Conservation (phyloP, 2,113 vertebrate genomes). For the Dipodomys merriami region DNA sequence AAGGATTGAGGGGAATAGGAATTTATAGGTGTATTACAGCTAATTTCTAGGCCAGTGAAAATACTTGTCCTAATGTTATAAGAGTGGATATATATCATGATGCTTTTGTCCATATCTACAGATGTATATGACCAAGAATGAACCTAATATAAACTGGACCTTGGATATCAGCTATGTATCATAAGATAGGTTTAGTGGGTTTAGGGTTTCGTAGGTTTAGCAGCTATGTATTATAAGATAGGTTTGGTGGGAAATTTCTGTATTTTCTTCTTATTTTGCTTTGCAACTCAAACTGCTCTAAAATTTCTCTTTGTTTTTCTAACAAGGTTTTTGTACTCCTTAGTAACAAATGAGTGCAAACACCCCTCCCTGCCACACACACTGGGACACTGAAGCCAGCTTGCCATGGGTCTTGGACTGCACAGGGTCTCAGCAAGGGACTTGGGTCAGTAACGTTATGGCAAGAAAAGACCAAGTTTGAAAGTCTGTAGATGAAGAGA, state of each 20-base stretch:
- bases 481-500: neutral
- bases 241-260: neutral
- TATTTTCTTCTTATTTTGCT: neutral
- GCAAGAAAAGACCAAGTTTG: neutral
- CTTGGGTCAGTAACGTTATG: neutral
- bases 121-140: neutral
- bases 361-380: too few relatives aligned
- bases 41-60: neutral
- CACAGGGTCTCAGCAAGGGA: neutral
- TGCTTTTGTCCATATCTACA: neutral
- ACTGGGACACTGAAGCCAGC: neutral
- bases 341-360: slow-evolving; percentile 32
- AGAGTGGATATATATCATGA: neutral
- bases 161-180: neutral
- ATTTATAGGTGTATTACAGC: neutral
- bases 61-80: neutral
- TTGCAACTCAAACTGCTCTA: neutral
- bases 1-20: neutral
- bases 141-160: neutral
- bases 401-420: neutral
- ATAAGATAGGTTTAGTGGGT: neutral
- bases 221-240: neutral
- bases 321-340: neutral
- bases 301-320: neutral
- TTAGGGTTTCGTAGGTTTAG: too few relatives aligned